Evolutionary conservation across 2,888 invertebrate genomes (phyloP).

Genomic region (Asteroscopus sphinx): DNA sequence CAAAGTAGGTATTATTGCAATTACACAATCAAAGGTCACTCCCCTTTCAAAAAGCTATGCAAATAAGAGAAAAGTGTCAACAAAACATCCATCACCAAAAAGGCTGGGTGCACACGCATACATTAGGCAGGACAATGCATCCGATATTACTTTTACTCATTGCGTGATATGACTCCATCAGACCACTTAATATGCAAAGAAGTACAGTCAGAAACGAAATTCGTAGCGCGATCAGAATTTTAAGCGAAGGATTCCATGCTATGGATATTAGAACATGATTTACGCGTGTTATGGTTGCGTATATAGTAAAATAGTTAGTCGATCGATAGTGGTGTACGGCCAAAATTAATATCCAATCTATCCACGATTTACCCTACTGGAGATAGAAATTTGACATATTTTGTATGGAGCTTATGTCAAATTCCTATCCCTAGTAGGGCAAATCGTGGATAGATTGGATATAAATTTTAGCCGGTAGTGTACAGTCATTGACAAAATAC

Average conservation of each 20-base stretch:
- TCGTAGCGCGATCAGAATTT: conserved; percentile 56
- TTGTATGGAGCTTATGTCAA: too few relatives aligned
- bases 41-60: conserved; percentile 39
- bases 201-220: conserved; percentile 68
- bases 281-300: conserved; percentile 43
- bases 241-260: conserved; percentile 35
- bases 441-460: too few relatives aligned
- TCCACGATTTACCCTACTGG: too few relatives aligned
- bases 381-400: too few relatives aligned
- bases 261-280: conserved; percentile 56
- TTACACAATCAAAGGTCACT: conserved; percentile 5
- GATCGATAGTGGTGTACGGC: too few relatives aligned
- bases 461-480: too few relatives aligned
- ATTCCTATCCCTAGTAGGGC: too few relatives aligned
- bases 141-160: conserved; percentile 60
- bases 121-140: conserved; percentile 51
- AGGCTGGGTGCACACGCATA: conserved; percentile 42
- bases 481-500: too few relatives aligned
- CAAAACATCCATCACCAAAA: conserved; percentile 54
- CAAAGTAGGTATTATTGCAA: too few relatives aligned
- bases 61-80: conserved; percentile 55
- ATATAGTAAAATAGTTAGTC: neutral
- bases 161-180: conserved; percentile 74
- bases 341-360: too few relatives aligned
- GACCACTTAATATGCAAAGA: conserved; percentile 60